Base-by-base conservation (phyloP, 92 coral and sea anemone species). In the Palythoa heliodiscus region DNA sequence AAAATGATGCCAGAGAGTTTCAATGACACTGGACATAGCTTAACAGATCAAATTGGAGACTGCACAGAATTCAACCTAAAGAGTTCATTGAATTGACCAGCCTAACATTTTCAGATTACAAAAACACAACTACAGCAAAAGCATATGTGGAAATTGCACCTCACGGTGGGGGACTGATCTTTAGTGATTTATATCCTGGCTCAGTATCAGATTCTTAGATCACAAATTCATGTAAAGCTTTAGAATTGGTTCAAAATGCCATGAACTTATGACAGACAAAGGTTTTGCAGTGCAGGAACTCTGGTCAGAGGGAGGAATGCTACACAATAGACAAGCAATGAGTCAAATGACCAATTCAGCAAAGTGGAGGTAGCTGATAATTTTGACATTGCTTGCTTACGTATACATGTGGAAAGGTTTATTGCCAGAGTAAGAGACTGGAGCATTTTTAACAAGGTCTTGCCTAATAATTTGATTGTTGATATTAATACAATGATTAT, bases 231-330 rank as follows among this genome's bases (percentile, higher is more conserved):
- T 83, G 47, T 43, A 48, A 83, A 6, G 91, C 83, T 15, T 76
- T 83, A 17, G 80, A 76, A 19, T 11, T 17, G 15, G 54, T 88
- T 3, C 37, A 67, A 25, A 64, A 54, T 38, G 87, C 15, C 83
- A 88, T 55, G 19, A 60, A 20, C 57, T 88, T 29, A 43, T 88
- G 53, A 82, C 83, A 14, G 86, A 57, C 87, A 87, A 87, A 73
- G 87, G 90, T 2, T 87, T 87, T 82, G 87, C 85, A 40, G 78
- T 89, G 22, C 84, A 86, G 64, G 90, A 89, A 71, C 87, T 89
- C 50, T 89, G 92, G 73, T 25, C 86, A 66, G 71, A 55, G 82
- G 86, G 75, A 73, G 87, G 92, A 29, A 82, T 80, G 15, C 55
- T 77, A 50, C 66, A 61, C 57, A 85, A 89, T 86, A 70, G 86